A percentile compares a stretch with the other conserved stretches of the same genome.
Conservation (phyloP, 2,888 invertebrate genomes). For the Andrena trimmerana region DNA sequence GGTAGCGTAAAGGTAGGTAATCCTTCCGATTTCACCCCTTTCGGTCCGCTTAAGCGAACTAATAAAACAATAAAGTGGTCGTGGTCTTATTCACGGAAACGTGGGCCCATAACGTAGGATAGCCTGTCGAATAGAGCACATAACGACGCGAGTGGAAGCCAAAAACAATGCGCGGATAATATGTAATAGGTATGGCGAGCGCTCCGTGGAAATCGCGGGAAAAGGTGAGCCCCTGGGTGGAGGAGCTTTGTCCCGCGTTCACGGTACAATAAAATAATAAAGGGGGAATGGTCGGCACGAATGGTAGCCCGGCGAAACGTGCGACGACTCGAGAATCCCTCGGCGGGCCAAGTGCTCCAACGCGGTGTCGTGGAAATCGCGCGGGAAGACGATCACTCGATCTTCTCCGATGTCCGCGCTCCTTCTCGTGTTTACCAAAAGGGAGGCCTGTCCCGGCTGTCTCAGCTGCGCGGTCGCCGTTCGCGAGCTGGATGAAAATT, state of each 20-base stretch:
- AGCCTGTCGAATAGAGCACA: not conserved
- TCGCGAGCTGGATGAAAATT: conserved; percentile 3
- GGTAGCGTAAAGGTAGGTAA: not conserved
- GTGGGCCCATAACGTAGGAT: not conserved
- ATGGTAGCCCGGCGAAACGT: no score
- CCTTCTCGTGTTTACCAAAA: not conserved
- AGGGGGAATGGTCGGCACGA: no score
- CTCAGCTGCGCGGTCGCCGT: not conserved
- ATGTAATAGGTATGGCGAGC: no score
- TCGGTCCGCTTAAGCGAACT: not conserved
- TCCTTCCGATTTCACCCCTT: not conserved
- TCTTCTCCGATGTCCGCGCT: not conserved
- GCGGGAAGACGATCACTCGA: not conserved
- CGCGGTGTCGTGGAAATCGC: not conserved
- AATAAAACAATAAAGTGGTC: not conserved
- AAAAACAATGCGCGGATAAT: no score
- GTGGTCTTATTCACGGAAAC: not conserved
- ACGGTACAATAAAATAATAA: no score
- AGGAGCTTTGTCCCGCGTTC: no score
- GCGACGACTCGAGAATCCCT: no score
- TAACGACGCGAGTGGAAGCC: not conserved
- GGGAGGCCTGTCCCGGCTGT: not conserved
- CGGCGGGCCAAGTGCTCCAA: no score
- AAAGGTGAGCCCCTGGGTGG: no score
- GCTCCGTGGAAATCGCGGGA: no score